Base-by-base conservation (phyloP, 2,888 invertebrate species). In the Andrena praecox region DNA sequence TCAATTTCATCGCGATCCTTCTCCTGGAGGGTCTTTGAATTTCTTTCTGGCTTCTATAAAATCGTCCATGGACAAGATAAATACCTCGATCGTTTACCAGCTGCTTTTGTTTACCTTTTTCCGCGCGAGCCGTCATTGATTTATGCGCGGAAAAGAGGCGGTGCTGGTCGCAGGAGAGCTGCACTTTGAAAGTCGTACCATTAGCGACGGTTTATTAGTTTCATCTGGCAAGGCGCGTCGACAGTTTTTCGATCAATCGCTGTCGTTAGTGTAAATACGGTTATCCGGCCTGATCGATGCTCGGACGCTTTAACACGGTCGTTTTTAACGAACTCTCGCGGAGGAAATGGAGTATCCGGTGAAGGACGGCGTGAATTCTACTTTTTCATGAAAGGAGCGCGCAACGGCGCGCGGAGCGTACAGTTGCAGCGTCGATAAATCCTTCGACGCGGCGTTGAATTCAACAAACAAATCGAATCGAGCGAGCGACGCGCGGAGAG, bases 291-390 rank as follows among this genome's bases (percentile, higher is more conserved):
- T 75, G 80, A 83, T 83, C 80, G 85, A 85, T 85, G 84, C 68
- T 71, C 56, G 67, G 79, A 75, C 60, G 54, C 66, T 81, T 81
- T 79, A 73, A 84, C 79, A 74, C 73, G 81, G 77, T 82, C 81
- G 68, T 68, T 82, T 80, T 83, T 85, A 85, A 85, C 80, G 83
- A 84, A 81, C 63, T 80, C 76, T 42, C 59, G 31, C 78, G 73
- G 69, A 74, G 85, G 81, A 81, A 83, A 85, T 77, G 69, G 80
- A 69, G 78, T 77, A 77, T 80, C 75, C 75, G 48, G 60, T 24
- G 48, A 70, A 63, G 56, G 67, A 77, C 33, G 74, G 59, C 56
- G 50, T 35, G 64, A 82, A 64, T 79, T 74, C 62, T 52, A 29
- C 24, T 42, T 54, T 60, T 12, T 10, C 20, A 2, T 27, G 33